Percentiles rank a stretch among this genome's conserved stretches.
Evolutionary conservation across 2,888 invertebrate species (phyloP).

Genomic region (Epinotia bilunana): DNA sequence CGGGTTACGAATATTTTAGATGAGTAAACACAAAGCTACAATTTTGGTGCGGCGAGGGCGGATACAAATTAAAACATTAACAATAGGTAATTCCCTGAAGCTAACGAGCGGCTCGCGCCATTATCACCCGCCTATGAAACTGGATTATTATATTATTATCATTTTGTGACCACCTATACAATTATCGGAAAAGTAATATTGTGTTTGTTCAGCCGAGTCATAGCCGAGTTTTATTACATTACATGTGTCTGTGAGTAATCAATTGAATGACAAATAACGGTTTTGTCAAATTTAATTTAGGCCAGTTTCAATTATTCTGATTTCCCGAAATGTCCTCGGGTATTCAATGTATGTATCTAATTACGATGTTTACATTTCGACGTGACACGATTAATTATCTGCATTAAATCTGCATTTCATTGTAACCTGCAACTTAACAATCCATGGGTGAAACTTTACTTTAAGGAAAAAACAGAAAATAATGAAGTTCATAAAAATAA

Average conservation of each 20-base stretch:
- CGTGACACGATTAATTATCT: slow-evolving; percentile 11
- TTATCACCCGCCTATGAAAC: slow-evolving; percentile 76
- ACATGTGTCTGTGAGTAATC: slow-evolving; percentile 23
- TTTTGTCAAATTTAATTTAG: slow-evolving; percentile 24
- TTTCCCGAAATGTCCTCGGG: slow-evolving; percentile 6
- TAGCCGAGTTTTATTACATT: slow-evolving; percentile 35
- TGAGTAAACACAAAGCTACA: slow-evolving; percentile 36
- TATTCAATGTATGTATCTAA: neutral
- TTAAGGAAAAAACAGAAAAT: slow-evolving; percentile 25
- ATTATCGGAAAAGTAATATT: slow-evolving; percentile 63
- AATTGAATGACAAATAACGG: slow-evolving; percentile 30
- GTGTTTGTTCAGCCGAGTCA: slow-evolving; percentile 39
- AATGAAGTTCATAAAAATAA: slow-evolving; percentile 63
- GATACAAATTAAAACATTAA: slow-evolving; percentile 82
- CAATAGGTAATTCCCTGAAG: slow-evolving; percentile 78
- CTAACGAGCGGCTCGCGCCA: slow-evolving; percentile 76
- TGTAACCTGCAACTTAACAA: neutral
- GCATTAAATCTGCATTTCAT: slow-evolving; percentile 8
- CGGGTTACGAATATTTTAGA: slow-evolving; percentile 36
- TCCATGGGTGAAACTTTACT: slow-evolving; percentile 9
- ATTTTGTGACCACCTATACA: slow-evolving; percentile 63
- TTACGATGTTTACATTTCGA: slow-evolving; percentile 1
- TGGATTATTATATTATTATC: slow-evolving; percentile 77
- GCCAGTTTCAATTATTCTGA: slow-evolving; percentile 20
- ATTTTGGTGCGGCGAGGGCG: slow-evolving; percentile 53